Conservation (phyloP, 2,888 invertebrate genomes). For the Nebria brevicollis region DNA sequence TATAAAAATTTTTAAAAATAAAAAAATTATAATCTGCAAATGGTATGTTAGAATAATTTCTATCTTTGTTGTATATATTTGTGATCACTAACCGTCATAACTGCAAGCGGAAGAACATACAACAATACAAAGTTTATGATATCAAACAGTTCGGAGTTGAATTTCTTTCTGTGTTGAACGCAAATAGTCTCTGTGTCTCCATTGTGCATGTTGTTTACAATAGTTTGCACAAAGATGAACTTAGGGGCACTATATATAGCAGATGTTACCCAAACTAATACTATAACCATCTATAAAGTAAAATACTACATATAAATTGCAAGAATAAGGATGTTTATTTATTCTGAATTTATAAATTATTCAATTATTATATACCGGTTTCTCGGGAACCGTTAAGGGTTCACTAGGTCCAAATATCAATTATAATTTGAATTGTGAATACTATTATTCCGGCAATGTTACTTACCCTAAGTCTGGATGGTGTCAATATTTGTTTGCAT, state of each 20-base stretch:
- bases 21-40: too few species aligned
- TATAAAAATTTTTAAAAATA: too few species aligned
- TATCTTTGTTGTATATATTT: neutral
- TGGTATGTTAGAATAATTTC: neutral
- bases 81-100: slow-evolving; percentile 75
- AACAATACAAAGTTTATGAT: slow-evolving; percentile 84
- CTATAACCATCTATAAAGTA: slow-evolving; percentile 74
- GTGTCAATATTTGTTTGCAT: slow-evolving; percentile 84
- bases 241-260: slow-evolving; percentile 86
- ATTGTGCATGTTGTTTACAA: slow-evolving; percentile 70
- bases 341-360: too few species aligned
- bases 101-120: slow-evolving; percentile 81
- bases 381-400: too few species aligned
- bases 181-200: slow-evolving; percentile 76
- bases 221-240: slow-evolving; percentile 82
- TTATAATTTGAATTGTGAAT: too few species aligned
- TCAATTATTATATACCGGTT: too few species aligned
- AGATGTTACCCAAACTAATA: slow-evolving; percentile 83
- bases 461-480: slow-evolving; percentile 78
- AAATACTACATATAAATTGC: neutral
- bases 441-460: neutral
- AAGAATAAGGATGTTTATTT: too few species aligned
- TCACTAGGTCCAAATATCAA: too few species aligned
- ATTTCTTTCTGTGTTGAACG: slow-evolving; percentile 78
- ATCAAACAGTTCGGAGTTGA: slow-evolving; percentile 81